These are phyloP conservation scores for Cyanoliseus patagonus DNA, from an alignment of 2,113 vertebrate species.

Conservation along the genomic window DNA sequence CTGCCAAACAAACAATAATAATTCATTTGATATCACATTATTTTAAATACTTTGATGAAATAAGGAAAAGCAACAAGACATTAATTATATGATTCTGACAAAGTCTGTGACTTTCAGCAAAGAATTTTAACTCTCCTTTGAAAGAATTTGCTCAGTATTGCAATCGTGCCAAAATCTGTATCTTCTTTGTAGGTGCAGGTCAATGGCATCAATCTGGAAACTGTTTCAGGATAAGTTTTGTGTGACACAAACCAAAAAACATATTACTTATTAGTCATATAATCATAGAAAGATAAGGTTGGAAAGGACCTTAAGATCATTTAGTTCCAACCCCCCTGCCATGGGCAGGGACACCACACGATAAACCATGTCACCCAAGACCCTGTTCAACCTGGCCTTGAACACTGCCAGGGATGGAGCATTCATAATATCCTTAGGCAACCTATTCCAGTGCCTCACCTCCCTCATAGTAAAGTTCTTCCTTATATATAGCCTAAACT, in stretches of 20 bases:
- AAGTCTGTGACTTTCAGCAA: not conserved
- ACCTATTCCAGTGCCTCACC: not conserved
- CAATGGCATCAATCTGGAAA: not conserved
- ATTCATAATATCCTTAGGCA: not conserved
- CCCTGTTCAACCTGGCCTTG: not conserved
- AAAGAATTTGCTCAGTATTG: not conserved
- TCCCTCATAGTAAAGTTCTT: not conserved
- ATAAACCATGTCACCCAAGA: not conserved
- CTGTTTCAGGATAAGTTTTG: not conserved
- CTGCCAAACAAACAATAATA: conserved; percentile 30
- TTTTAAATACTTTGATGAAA: conserved; percentile 19
- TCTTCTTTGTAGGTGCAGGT: not conserved
- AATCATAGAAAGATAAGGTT: not conserved
- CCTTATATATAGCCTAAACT: not conserved
- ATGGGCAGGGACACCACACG: not conserved
- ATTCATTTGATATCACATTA: not conserved
- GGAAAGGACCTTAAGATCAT: not conserved
- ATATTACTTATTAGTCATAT: not conserved
- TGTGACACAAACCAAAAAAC: not conserved
- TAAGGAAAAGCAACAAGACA: not conserved
- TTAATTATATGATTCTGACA: not conserved
- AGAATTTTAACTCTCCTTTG: not conserved
- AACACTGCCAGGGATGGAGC: not conserved
- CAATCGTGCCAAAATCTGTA: not conserved
- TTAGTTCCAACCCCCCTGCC: not conserved